Evolutionary conservation across 2,113 vertebrate genomes (phyloP), one percentile per base, ranked within the genome.

Genomic region (Pelobates fuscus): DNA sequence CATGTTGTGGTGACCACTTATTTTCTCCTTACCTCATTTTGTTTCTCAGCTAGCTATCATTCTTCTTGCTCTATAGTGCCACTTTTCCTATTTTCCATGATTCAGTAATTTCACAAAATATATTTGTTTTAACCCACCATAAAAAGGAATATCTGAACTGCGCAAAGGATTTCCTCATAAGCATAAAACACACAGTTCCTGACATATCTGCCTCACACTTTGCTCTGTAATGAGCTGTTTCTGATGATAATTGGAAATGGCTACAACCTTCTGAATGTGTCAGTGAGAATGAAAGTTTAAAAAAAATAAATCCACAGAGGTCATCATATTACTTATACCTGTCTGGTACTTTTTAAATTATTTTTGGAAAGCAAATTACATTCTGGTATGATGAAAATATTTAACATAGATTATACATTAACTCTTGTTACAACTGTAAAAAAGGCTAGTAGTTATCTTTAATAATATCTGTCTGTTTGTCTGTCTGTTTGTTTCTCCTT

Each of bases 241-340:
- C 20, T 69, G 67, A 69, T 67, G 18, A 54, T 29, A 69, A 69
- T 57, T 57, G 52, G 25, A 57, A 69, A 69, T 69, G 21, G 25
- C 24, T 32, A 27, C 46, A 18, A 20, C 26, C 46, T 67, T n/a
- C 21, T 7, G 17, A 21, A 67, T 43, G 37, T 46, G 41, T 66
- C 63, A 66, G 46, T 66, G 63, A 66, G 23, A 23, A 66, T 66
- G 14, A 46, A 20, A 46, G 32, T 41, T 43, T 64, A 41, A 64
- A 64, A 64, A 64, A 43, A 21, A 64, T 41, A 64, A 41, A 23
- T 64, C 62, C 20, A 64, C 20, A 64, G 62, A 32, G 27, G 32
- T 30, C 62, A 64, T 64, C 32, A 43, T 64, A 12, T 64, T 64
- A 46, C 4, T 12, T 14, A 15, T 66, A 25, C 63, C 24, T 66